These are phyloP conservation scores for Pterois miles DNA, from an alignment of 2,797 vertebrate genomes.

Conservation along the genomic window DNA sequence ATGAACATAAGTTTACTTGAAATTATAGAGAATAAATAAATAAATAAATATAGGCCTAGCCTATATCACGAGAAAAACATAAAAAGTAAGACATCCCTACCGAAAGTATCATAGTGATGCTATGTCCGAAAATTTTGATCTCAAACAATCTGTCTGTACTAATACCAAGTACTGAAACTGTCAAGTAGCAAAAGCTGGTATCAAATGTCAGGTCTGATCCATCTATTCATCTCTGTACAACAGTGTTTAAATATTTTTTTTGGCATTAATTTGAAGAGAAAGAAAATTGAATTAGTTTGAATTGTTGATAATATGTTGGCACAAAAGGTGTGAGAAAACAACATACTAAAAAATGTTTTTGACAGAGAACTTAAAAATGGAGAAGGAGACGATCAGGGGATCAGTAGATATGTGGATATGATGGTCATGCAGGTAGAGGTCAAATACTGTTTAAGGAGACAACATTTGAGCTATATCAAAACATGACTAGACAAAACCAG, in stretches of 20 bases:
- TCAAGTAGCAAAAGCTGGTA: background rate
- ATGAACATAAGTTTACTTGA: no score
- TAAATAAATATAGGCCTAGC: no score
- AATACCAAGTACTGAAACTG: background rate
- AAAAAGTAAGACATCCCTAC: background rate
- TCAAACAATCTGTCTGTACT: background rate
- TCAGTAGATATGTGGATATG: background rate
- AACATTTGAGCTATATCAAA: background rate
- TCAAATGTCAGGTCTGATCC: background rate
- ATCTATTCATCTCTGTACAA: background rate
- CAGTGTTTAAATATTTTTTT: background rate
- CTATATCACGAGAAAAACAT: no score
- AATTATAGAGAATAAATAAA: no score
- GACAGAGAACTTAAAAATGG: background rate
- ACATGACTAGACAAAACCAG: background rate
- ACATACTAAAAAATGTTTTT: background rate
- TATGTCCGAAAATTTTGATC: background rate
- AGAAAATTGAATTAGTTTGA: background rate
- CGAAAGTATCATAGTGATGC: background rate
- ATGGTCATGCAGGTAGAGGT: background rate
- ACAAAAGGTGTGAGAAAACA: background rate
- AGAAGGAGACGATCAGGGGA: background rate
- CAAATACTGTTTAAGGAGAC: background rate
- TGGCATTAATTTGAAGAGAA: background rate
- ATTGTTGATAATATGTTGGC: background rate